Conservation (phyloP, 2,797 vertebrate genomes). For the Liasis olivaceus region DNA sequence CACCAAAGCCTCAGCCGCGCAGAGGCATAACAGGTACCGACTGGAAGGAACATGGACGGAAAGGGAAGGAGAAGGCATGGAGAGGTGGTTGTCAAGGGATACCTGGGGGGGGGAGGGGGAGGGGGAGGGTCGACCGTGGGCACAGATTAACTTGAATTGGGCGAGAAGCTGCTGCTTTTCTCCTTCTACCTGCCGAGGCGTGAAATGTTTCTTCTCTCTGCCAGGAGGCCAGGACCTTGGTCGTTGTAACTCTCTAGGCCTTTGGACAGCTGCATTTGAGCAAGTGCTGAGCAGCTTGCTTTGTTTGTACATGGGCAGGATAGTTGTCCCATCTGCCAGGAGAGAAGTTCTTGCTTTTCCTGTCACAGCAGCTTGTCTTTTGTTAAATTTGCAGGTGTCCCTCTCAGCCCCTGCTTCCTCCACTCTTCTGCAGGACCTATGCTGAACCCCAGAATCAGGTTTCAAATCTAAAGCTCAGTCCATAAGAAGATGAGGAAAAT, state of each 20-base stretch:
- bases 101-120: background rate
- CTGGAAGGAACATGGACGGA: slow-evolving; percentile 19
- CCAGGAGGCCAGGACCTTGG: background rate
- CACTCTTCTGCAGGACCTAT: background rate
- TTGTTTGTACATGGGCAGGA: background rate
- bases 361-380: background rate
- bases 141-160: background rate
- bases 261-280: background rate
- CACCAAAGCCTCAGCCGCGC: slow-evolving; percentile 69
- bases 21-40: slow-evolving; percentile 83
- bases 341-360: too few species aligned
- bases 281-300: background rate
- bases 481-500: background rate
- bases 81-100: background rate
- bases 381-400: background rate
- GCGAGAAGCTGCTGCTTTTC: background rate
- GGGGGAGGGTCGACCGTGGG: background rate
- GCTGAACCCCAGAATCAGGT: background rate
- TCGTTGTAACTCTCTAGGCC: background rate
- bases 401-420: background rate
- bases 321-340: background rate
- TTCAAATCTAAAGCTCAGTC: background rate
- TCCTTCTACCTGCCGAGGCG: too few species aligned
- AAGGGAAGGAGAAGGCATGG: background rate
- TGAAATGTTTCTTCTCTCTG: background rate